Percentiles rank a stretch among this genome's conserved stretches.
Conservation (phyloP, 2,888 invertebrate species). For the Phaonia tiefii region DNA sequence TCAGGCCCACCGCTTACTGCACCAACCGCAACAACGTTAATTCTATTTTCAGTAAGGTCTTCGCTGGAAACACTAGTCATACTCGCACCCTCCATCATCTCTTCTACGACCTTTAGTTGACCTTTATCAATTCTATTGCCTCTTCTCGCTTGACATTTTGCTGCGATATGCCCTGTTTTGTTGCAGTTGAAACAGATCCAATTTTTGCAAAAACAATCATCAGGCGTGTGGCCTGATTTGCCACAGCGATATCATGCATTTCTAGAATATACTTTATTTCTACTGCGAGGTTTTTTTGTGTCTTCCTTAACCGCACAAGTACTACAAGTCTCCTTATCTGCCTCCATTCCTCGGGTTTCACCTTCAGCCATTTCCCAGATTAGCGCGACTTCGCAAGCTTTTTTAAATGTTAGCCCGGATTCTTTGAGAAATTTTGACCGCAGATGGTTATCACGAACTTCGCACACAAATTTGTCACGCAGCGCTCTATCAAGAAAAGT, state of each 20-base stretch:
- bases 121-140: neutral
- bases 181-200: constrained; percentile 46
- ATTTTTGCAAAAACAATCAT: constrained; percentile 26
- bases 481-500: constrained; percentile 17
- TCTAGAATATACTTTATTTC: too few relatives aligned
- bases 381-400: constrained; percentile 31
- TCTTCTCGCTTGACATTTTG: too few relatives aligned
- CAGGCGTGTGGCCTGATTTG: neutral
- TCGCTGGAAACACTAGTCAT: constrained; percentile 11
- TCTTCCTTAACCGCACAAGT: constrained; percentile 11
- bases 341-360: constrained; percentile 34
- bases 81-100: neutral
- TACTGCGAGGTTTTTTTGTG: neutral
- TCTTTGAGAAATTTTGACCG: constrained; percentile 51
- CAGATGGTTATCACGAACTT: too few relatives aligned
- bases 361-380: constrained; percentile 53
- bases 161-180: constrained; percentile 43
- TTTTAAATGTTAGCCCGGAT: constrained; percentile 41
- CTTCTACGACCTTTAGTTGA: neutral
- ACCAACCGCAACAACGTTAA: too few relatives aligned
- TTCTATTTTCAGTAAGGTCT: neutral
- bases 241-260: too few relatives aligned
- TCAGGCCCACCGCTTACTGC: too few relatives aligned
- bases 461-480: too few relatives aligned
- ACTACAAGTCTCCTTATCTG: constrained; percentile 13